These are phyloP conservation scores for Amphiprion ocellaris DNA, from an alignment of 2,113 vertebrate genomes.

Conservation along the genomic window DNA sequence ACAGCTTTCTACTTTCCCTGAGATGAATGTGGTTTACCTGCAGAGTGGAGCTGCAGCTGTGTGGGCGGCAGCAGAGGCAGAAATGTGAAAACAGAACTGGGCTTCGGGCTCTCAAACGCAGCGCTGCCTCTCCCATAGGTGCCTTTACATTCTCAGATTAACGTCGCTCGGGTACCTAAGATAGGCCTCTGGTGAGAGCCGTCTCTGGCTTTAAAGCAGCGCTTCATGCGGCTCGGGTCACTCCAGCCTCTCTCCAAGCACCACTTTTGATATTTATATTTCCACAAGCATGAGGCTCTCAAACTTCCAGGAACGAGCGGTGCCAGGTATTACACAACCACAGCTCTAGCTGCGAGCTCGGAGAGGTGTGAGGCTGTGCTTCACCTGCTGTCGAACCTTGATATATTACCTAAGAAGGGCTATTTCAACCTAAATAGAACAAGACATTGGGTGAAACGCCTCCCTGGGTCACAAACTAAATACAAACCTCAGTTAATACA, in stretches of 20 bases:
- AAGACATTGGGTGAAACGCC: constrained; percentile 53
- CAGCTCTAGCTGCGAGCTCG: constrained; percentile 50
- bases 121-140: constrained; percentile 72
- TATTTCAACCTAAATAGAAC: constrained; percentile 65
- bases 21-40: constrained; percentile 60
- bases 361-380: constrained; percentile 52
- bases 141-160: constrained; percentile 71
- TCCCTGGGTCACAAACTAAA: constrained; percentile 54
- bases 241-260: constrained; percentile 66
- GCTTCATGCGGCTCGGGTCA: constrained; percentile 66
- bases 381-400: constrained; percentile 61
- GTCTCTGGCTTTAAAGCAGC: constrained; percentile 67
- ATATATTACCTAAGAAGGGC: constrained; percentile 66
- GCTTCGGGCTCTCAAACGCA: constrained; percentile 67
- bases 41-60: constrained; percentile 64
- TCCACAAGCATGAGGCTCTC: constrained; percentile 69
- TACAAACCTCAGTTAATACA: constrained; percentile 24
- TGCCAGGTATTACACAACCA: constrained; percentile 74
- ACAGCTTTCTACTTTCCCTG: background rate
- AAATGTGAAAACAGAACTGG: constrained; percentile 70
- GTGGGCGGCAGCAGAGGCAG: constrained; percentile 68
- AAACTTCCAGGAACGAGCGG: constrained; percentile 62
- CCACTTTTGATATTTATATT: constrained; percentile 80
- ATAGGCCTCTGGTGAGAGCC: constrained; percentile 67
- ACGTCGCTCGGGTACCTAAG: constrained; percentile 53